Base-by-base conservation (phyloP, 2,797 vertebrate species). In the Hyperoplus lanceolatus region DNA sequence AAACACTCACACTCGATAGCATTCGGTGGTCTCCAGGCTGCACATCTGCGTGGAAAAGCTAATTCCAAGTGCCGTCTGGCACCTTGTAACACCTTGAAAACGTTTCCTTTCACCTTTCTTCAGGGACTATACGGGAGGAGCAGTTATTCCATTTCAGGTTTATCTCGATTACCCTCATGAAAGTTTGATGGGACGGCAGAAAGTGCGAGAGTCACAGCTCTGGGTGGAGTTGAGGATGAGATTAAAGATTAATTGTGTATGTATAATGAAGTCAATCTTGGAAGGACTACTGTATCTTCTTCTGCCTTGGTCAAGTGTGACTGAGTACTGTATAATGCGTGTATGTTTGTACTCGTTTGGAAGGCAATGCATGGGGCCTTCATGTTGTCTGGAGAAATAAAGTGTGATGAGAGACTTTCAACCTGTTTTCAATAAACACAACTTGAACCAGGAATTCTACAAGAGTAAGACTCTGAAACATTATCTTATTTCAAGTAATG, bases 151-250 rank as follows among this genome's bases (percentile, higher is more conserved):
- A 89, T 89, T 91, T 87, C 51, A 65, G 85, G 59, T 94, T 96
- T 92, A 94, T 94, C 92, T 95, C 94, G n/a, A 85, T 95, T 94
- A 94, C 94, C 72, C 56, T 79, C 4, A 93, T 95, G 70, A 94
- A 95, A 93, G 65, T 94, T 94, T 93, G 62, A 95, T 94, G 82
- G 41, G 65, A 38, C 56, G 29, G 57, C 55, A 43, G 85, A 81
- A 84, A 85, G 82, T 29, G 53, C 66, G 67, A 77, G 73, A 77
- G 73, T 77, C 78, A 58, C 86, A 71, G 85, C 82, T 84, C 69
- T 45, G 73, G 73, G 55, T 79, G 87, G 83, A 84, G 90, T 87
- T 85, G 84, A 85, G 78, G 76, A 86, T 65, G 14, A 65, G 79
- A 94, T 94, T 75, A 93, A 94, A 94, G 79, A 92, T 94, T 91